Percentiles rank a stretch among this genome's conserved stretches.
These are phyloP conservation scores for Drosophila littoralis DNA, from an alignment of 1,140 invertebrate genomes.

Conservation along the genomic window DNA sequence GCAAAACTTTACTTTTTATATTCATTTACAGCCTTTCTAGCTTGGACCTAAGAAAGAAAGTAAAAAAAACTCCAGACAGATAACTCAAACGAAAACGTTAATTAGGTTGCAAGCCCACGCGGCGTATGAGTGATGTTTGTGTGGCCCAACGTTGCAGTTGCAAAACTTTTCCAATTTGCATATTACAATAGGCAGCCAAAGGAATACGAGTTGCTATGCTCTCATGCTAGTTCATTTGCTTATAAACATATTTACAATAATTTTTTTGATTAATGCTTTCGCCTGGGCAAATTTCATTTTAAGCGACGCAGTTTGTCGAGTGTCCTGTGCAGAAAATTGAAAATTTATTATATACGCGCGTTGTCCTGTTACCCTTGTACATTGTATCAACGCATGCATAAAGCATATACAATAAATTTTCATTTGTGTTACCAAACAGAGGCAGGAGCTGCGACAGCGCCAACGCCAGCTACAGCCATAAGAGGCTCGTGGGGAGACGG, in stretches of 20 bases:
- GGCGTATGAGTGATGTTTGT: slow-evolving; percentile 33
- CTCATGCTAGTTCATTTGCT: background rate
- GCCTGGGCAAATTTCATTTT: slow-evolving; percentile 22
- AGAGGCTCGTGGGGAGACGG: slow-evolving; percentile 26
- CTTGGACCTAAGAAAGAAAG: background rate
- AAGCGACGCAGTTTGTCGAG: slow-evolving; percentile 41
- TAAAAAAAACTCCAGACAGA: background rate
- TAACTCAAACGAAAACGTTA: slow-evolving; percentile 22
- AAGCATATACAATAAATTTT: slow-evolving; percentile 77
- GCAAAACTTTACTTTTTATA: slow-evolving; percentile 19
- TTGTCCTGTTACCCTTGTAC: slow-evolving; percentile 19
- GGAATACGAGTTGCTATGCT: slow-evolving; percentile 3
- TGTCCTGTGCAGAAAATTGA: slow-evolving; percentile 55
- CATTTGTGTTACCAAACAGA: slow-evolving; percentile 73
- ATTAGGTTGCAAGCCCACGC: slow-evolving; percentile 36
- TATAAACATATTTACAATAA: background rate
- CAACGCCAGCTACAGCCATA: slow-evolving; percentile 8
- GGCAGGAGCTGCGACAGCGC: slow-evolving; percentile 18
- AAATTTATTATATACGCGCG: slow-evolving; percentile 40
- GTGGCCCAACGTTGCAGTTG: slow-evolving; percentile 7
- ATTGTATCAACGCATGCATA: slow-evolving; percentile 70
- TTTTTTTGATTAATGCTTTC: slow-evolving; percentile 25
- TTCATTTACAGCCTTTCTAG: slow-evolving; percentile 3
- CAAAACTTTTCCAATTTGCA: slow-evolving; percentile 47
- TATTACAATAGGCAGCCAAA: slow-evolving; percentile 19